Evolutionary conservation across 2,888 invertebrate species (phyloP), one percentile per base, ranked within the genome.

Genomic region (Conops quadrifasciatus): DNA sequence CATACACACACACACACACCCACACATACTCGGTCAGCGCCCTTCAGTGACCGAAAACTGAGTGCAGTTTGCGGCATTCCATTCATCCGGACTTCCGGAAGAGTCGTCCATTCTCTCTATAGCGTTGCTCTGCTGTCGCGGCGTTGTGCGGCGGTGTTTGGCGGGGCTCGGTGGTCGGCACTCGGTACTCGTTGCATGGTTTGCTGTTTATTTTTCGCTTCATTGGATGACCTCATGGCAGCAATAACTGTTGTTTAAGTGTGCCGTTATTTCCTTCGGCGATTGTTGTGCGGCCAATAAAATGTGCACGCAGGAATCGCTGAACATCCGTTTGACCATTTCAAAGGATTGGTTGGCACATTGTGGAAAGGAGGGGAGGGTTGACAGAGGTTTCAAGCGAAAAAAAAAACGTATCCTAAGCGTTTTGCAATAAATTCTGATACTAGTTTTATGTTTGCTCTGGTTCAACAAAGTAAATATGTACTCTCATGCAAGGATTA

Each of bases 241-340:
- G 72, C 79, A 80, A 76, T 79, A 78, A 80, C 76, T 80, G 78
- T 78, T 79, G 76, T 79, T 80, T 78, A 77, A 80, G 78, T 77
- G 77, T 75, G 77, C 78, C 78, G 77, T 78, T 80, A 80, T 79
- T 79, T 82, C 78, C 75, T 75, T 77, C 75, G 75, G 56, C 19
- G 26, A 19, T 28, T 19, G 65, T 21, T 9, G 5, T 30, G 36
- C 45, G 67, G 56, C 58, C 67, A 67, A 58, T 58, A 58, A 67
- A 67, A 58, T 58, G 58, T 45, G n/a, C 26, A 43, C 45, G 56
- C 16, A 36, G 36, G 36, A 36, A 36, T 36, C 36, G 36, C 9
- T 36, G 9, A 7, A 36, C 36, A 9, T 36, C 36, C 36, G 36
- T 36, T 36, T 36, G 36, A 36, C 5, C 36, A 36, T 36, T 36